A percentile compares a stretch with the other conserved stretches of the same genome.
Conservation (phyloP, 1,140 invertebrate genomes). For the Euglossa dilemma region DNA sequence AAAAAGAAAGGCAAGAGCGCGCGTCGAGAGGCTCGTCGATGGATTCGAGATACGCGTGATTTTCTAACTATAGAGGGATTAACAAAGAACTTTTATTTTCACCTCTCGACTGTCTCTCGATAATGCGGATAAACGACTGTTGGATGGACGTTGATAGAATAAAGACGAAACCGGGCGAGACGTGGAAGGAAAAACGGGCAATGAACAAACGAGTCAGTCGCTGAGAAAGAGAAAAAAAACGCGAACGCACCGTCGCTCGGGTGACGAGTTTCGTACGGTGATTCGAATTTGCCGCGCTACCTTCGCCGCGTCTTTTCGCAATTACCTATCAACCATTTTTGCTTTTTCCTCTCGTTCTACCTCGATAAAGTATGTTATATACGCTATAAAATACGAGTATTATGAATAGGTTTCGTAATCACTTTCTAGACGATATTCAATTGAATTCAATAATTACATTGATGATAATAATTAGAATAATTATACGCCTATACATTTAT, state of each 20-base stretch:
- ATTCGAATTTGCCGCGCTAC: background rate
- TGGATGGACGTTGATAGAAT: background rate
- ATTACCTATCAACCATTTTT: slow-evolving; percentile 32
- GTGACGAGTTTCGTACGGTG: background rate
- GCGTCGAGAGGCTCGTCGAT: background rate
- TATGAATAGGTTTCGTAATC: slow-evolving; percentile 54
- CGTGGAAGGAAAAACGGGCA: background rate
- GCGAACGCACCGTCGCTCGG: background rate
- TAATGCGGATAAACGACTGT: background rate
- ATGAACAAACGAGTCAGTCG: background rate
- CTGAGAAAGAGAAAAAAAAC: background rate
- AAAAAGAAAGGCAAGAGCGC: background rate
- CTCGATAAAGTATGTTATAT: slow-evolving; percentile 38
- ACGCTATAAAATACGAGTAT: slow-evolving; percentile 71
- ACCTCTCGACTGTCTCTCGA: background rate
- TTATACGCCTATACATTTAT: slow-evolving; percentile 71
- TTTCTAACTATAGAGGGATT: background rate
- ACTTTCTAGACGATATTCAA: slow-evolving; percentile 60
- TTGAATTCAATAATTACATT: slow-evolving; percentile 65
- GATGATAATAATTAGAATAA: slow-evolving; percentile 61
- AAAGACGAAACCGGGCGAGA: too few species aligned
- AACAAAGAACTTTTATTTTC: background rate
- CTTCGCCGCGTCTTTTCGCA: slow-evolving; percentile 13
- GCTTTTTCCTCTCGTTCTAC: slow-evolving; percentile 39
- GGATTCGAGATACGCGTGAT: background rate